These are phyloP conservation scores for Poeciliopsis retropinna DNA, from an alignment of 2,113 vertebrate genomes.

Conservation along the genomic window DNA sequence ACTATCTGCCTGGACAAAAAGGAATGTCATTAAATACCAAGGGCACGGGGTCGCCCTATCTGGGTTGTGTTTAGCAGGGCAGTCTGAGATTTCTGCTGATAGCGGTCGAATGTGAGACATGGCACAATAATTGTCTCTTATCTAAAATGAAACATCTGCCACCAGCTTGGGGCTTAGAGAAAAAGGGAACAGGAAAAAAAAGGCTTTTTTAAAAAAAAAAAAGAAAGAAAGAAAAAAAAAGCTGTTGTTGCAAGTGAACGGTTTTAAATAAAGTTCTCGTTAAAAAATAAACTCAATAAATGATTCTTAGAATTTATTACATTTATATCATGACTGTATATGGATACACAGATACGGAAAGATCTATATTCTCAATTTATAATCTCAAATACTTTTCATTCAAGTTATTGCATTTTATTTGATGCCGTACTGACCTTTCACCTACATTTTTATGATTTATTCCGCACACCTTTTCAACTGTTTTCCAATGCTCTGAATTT, in stretches of 20 bases:
- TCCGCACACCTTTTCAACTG: too few relatives aligned
- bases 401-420: too few relatives aligned
- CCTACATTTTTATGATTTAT: too few relatives aligned
- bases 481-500: too few relatives aligned
- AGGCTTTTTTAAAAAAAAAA: not conserved
- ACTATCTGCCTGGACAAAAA: constrained; percentile 55
- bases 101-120: constrained; percentile 44
- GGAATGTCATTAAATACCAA: constrained; percentile 73
- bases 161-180: constrained; percentile 14
- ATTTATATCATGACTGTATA: not conserved
- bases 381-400: not conserved
- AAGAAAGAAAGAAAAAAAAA: not conserved
- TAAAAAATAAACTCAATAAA: not conserved
- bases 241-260: not conserved
- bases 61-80: constrained; percentile 51
- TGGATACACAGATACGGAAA: not conserved
- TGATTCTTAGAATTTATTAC: not conserved
- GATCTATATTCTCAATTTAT: not conserved
- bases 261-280: not conserved
- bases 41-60: constrained; percentile 57
- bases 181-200: not conserved
- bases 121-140: constrained; percentile 69
- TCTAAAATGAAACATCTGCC: constrained; percentile 71
- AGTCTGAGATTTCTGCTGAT: constrained; percentile 62
- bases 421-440: too few relatives aligned